Conservation (phyloP, 2,113 vertebrate species). For the Lethenteron reissneri region DNA sequence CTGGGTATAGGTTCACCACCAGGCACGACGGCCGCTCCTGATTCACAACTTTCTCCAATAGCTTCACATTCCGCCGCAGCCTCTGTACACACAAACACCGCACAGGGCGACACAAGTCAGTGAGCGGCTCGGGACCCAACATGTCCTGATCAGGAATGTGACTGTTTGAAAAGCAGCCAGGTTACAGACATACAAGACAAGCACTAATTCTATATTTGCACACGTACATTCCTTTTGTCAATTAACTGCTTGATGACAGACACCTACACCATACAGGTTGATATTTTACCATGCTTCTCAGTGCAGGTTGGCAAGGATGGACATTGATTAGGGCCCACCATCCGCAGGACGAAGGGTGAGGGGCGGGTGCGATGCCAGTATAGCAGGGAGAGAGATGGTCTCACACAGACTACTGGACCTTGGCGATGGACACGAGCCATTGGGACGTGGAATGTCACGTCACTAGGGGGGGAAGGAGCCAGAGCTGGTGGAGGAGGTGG, state of each 20-base stretch:
- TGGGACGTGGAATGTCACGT: too few species aligned
- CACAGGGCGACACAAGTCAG: not conserved
- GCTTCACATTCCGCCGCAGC: conserved; percentile 92
- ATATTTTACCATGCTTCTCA: too few species aligned
- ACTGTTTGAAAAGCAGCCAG: not conserved
- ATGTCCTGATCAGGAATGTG: not conserved
- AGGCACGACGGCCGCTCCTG: conserved; percentile 81
- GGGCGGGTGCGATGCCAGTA: too few species aligned
- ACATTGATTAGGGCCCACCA: too few species aligned
- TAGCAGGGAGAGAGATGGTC: too few species aligned
- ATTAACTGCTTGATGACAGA: not conserved
- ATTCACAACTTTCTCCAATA: conserved; percentile 88
- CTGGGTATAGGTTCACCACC: conserved; percentile 87
- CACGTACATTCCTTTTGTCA: not conserved
- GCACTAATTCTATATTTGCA: not conserved
- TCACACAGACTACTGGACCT: too few species aligned
- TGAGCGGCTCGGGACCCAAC: not conserved
- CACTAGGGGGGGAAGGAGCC: too few species aligned
- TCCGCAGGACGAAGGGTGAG: too few species aligned
- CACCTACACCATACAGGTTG: not conserved
- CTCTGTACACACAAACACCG: conserved; percentile 33
- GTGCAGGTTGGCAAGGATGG: too few species aligned
- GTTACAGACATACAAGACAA: not conserved
- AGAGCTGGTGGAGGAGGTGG: too few species aligned
- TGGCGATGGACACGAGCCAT: too few species aligned